A percentile compares a stretch with the other conserved stretches of the same genome.
phyloP scores from a whole-genome alignment of 2,888 invertebrate genomes.

The Cryptosula pallasiana region DNA sequence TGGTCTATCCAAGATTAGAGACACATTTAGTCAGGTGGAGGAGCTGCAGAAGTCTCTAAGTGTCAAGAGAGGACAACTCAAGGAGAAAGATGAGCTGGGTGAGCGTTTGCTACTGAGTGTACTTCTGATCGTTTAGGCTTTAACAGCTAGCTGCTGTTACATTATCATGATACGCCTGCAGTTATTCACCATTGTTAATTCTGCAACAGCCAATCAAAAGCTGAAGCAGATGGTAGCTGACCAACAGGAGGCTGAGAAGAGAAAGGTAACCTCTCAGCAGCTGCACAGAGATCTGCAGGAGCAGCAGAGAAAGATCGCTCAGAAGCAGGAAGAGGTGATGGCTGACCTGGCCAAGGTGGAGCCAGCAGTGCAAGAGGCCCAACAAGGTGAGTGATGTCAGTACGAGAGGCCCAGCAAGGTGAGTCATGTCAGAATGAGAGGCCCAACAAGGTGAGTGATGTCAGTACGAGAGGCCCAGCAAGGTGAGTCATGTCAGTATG shows the following conservation, averaged over 20 bases:
- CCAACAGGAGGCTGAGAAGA: constrained; percentile 98
- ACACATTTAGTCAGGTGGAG: constrained; percentile 98
- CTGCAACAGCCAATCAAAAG: constrained; percentile 99
- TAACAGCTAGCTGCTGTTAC: no score
- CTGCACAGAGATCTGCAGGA: constrained; percentile 74
- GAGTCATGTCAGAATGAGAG: constrained; percentile 72
- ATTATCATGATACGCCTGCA: no score
- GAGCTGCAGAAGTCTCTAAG: constrained; percentile 98
- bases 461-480: constrained; percentile 95
- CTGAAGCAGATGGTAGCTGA: constrained; percentile 96
- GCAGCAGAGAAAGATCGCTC: constrained; percentile 86
- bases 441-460: constrained; percentile 72
- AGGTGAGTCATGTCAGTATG: constrained; percentile 56
- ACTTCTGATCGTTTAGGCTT: no score
- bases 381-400: constrained; percentile 68
- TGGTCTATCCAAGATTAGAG: constrained; percentile 95
- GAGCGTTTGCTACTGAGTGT: no score
- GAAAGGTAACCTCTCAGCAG: constrained; percentile 95
- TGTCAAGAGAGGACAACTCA: constrained; percentile 74
- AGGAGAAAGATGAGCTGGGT: constrained; percentile 81
- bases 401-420: constrained; percentile 92
- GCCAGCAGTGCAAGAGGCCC: constrained; percentile 97
- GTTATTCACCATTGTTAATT: no score
- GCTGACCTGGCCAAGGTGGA: constrained; percentile 94
- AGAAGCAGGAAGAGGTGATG: constrained; percentile 90